Evolutionary conservation across 2,888 invertebrate genomes (phyloP).

Genomic region (Epistrophe grossulariae): DNA sequence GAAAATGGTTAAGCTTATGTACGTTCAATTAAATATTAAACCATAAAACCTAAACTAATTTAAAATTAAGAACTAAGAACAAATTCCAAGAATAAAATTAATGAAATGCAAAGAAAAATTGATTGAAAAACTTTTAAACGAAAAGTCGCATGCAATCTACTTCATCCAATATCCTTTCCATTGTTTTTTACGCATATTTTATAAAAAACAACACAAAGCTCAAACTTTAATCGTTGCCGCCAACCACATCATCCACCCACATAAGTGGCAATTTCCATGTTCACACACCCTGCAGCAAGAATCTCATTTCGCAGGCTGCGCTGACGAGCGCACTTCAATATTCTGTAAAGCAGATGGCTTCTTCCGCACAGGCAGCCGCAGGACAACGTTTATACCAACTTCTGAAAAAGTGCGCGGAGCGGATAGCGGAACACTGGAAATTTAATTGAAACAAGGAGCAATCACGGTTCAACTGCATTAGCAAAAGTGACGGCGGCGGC

Average conservation of each 20-base stretch:
- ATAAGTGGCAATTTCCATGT: constrained; percentile 78
- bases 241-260: constrained; percentile 67
- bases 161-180: background rate
- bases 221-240: constrained; percentile 66
- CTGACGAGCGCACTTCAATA: constrained; percentile 48
- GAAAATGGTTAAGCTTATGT: background rate
- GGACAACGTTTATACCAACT: constrained; percentile 8
- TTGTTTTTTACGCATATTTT: background rate
- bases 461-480: constrained; percentile 76
- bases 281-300: constrained; percentile 82
- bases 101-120: constrained; percentile 21
- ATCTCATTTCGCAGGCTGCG: constrained; percentile 79
- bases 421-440: constrained; percentile 60
- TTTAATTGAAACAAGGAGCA: constrained; percentile 77
- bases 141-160: background rate
- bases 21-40: background rate
- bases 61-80: background rate
- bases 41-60: background rate
- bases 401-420: background rate
- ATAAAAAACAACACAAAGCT: constrained; percentile 41
- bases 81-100: background rate
- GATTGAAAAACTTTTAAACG: constrained; percentile 23
- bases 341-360: constrained; percentile 60
- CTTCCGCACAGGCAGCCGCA: constrained; percentile 47
- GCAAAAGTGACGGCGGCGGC: constrained; percentile 76